Conservation (phyloP, 2,797 vertebrate genomes). For the Rallus crepitans region DNA sequence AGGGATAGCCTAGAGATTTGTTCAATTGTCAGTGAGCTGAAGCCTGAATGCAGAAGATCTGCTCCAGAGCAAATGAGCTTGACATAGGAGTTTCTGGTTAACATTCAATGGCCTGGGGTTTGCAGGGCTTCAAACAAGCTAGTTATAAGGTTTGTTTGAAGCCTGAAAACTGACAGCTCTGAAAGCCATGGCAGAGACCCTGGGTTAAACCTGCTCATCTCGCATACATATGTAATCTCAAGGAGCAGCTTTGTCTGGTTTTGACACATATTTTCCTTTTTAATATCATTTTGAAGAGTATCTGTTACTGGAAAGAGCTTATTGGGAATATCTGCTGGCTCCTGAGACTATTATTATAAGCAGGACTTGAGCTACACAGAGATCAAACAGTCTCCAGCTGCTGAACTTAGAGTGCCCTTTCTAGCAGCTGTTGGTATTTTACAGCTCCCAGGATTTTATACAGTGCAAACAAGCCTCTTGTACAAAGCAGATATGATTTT, state of each 20-base stretch:
- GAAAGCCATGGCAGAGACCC: neutral
- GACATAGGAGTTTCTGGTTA: constrained; percentile 8
- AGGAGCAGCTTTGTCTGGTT: constrained; percentile 33
- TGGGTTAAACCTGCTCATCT: constrained; percentile 16
- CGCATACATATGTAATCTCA: neutral
- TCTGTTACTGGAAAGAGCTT: constrained; percentile 39
- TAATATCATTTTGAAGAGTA: constrained; percentile 18
- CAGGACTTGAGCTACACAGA: constrained; percentile 40
- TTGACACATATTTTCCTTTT: constrained; percentile 27
- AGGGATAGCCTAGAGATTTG: neutral
- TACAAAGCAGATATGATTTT: constrained; percentile 26
- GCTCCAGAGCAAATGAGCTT: neutral
- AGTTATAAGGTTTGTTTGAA: constrained; percentile 14
- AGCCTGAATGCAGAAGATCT: neutral
- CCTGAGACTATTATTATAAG: constrained; percentile 23
- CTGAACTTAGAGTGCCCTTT: constrained; percentile 52
- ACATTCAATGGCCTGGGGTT: neutral
- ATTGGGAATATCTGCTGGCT: constrained; percentile 43
- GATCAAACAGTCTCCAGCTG: constrained; percentile 64
- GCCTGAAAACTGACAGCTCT: constrained; percentile 15
- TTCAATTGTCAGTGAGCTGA: neutral
- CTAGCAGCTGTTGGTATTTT: constrained; percentile 45
- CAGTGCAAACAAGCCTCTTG: constrained; percentile 30
- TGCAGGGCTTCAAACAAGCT: neutral
- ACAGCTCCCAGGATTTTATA: constrained; percentile 32